Conservation (phyloP, 2,888 invertebrate species). For the Pollenia griseotomentosa region DNA sequence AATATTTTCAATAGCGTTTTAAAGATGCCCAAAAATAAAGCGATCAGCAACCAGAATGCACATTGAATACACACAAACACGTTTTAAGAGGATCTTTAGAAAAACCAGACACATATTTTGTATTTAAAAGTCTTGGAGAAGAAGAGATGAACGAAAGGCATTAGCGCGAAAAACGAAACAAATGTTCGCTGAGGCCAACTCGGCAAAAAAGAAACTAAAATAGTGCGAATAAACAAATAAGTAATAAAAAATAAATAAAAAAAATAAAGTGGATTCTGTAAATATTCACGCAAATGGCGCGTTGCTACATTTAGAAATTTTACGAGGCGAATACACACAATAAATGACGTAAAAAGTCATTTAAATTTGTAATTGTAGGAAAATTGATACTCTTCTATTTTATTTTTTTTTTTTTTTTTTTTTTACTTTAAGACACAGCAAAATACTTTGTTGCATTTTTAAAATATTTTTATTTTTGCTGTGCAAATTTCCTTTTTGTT, state of each 20-base stretch:
- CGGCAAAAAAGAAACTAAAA: not conserved
- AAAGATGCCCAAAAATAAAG: conserved; percentile 31
- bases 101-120: conserved; percentile 2
- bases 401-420: not conserved
- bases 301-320: conserved; percentile 39
- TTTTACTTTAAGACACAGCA: not conserved
- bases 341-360: conserved; percentile 60
- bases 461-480: conserved; percentile 15
- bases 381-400: conserved; percentile 52
- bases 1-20: conserved; percentile 16
- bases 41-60: not conserved
- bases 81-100: not conserved
- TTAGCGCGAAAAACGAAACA: not conserved
- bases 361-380: conserved; percentile 55
- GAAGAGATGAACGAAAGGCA: not conserved
- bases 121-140: not conserved
- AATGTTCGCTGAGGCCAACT: not conserved
- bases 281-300: conserved; percentile 34
- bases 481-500: conserved; percentile 24
- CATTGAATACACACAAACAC: not conserved
- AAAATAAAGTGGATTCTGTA: not conserved
- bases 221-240: conserved; percentile 40
- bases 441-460: conserved; percentile 60
- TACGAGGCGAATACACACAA: conserved; percentile 31
- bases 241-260: conserved; percentile 8